phyloP scores from a whole-genome alignment of 2,113 vertebrate species.

The Campylorhamphus procurvoides region DNA sequence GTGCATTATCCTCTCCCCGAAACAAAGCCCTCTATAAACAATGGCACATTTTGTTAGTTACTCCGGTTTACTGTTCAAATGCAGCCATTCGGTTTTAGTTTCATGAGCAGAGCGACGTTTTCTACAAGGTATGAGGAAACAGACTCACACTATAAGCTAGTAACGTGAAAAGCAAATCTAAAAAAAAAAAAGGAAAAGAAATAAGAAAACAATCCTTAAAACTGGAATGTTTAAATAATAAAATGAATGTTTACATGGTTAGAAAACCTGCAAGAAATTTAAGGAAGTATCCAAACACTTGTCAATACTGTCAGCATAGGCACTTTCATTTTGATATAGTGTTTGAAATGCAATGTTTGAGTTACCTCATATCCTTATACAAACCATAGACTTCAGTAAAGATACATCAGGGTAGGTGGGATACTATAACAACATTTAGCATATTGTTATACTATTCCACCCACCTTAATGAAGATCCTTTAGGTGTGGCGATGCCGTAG shows the following conservation, averaged over 20 bases:
- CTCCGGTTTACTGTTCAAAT: slow-evolving; percentile 67
- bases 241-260: slow-evolving; percentile 53
- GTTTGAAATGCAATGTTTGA: slow-evolving; percentile 69
- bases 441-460: slow-evolving; percentile 99
- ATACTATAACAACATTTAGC: slow-evolving; percentile 99
- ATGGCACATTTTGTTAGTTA: slow-evolving; percentile 70
- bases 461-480: slow-evolving; percentile 99
- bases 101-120: slow-evolving; percentile 69
- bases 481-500: slow-evolving; percentile 99
- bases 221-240: slow-evolving; percentile 63
- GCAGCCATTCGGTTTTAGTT: slow-evolving; percentile 72
- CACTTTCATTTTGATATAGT: slow-evolving; percentile 32
- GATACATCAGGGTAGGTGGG: slow-evolving; percentile 99
- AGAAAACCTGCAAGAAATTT: slow-evolving; percentile 65
- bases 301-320: slow-evolving; percentile 68
- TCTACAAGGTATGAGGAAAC: slow-evolving; percentile 76
- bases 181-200: slow-evolving; percentile 74
- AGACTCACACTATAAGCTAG: slow-evolving; percentile 70
- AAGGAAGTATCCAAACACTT: slow-evolving; percentile 69
- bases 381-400: slow-evolving; percentile 99
- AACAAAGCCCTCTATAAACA: slow-evolving; percentile 70
- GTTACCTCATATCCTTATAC: slow-evolving; percentile 96
- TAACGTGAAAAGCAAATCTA: slow-evolving; percentile 68
- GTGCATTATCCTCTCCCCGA: slow-evolving; percentile 75
- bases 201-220: slow-evolving; percentile 73